Base-by-base conservation (phyloP, 2,888 invertebrate genomes). In the Drosophila kuntzei region DNA sequence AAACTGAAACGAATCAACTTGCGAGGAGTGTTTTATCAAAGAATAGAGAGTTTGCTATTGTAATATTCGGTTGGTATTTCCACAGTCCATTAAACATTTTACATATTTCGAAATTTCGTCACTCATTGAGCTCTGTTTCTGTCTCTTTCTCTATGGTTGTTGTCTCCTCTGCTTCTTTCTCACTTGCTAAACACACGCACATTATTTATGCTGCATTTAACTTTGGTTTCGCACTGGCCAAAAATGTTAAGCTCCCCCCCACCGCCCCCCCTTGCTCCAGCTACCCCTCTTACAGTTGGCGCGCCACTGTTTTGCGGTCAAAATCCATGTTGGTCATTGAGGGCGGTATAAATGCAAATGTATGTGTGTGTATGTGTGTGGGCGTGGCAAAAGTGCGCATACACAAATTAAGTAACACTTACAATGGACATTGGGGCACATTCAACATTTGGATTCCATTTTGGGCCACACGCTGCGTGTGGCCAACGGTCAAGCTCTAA, bases 131-230 rank as follows among this genome's bases (percentile, higher is more conserved):
- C 22, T n/a, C 25, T 9, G 14, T 9, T 16, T 32, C 4, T 22
- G 4, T 22, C 25, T 11, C 34, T 39, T 41, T n/a, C 22, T 12
- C 7, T 25, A 14, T 27, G 2, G 8, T 14, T 7, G 7, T 9
- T 27, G 0, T 0, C 25, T 9, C 32, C 14, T 14, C 39, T n/a
- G 11, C 12, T 7, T 14, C 12, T 27, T 37, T 37, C 37, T 43
- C 39, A 22, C 27, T 22, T 20, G 18, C 27, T 34, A 34, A 39
- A 66, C 71, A 64, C 83, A 86, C 88, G 73, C 88, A 81, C 79
- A 89, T 83, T 89, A 89, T 89, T 85, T 79, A 85, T 89, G 89
- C 84, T 80, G 89, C 89, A 85, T 85, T 85, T 85, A 89, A 89
- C 84, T 85, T 84, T 84, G 89, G 89, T 89, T 84, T 64, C 71